A percentile compares a stretch with the other conserved stretches of the same genome.
These are phyloP conservation scores for Geopemphigus sp. DNA, from an alignment of 1,140 invertebrate species.

Conservation along the genomic window DNA sequence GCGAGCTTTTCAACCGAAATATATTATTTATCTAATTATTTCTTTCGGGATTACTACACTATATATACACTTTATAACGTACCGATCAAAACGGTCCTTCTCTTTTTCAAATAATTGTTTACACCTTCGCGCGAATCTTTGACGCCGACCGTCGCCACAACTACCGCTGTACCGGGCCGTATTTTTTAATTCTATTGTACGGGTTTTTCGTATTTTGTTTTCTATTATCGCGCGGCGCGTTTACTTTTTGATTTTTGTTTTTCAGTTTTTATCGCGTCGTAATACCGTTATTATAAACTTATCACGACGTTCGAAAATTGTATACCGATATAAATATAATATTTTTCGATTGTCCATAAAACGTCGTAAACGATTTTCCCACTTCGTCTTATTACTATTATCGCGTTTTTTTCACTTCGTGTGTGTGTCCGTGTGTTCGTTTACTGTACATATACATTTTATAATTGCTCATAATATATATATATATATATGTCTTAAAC, in stretches of 20 bases:
- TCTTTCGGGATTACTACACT: too few relatives aligned
- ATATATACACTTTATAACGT: too few relatives aligned
- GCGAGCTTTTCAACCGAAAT: not conserved
- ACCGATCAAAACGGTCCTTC: too few relatives aligned
- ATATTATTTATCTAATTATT: too few relatives aligned
- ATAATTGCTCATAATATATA: constrained; percentile 39
- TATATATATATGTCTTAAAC: not conserved
- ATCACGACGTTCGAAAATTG: constrained; percentile 3
- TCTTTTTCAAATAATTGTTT: too few relatives aligned
- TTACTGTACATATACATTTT: constrained; percentile 6
- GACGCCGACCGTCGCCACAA: too few relatives aligned
- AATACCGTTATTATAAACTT: too few relatives aligned
- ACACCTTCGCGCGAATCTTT: too few relatives aligned
- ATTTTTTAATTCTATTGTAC: too few relatives aligned
- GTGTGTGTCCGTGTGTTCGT: constrained; percentile 1
- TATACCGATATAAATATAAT: constrained; percentile 24
- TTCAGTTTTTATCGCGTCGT: not conserved
- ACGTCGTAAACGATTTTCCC: not conserved
- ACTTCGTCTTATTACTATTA: not conserved
- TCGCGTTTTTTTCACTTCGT: not conserved
- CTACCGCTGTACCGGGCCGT: too few relatives aligned
- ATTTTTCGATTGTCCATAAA: constrained; percentile 1
- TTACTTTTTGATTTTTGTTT: not conserved
- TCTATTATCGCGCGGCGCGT: not conserved
- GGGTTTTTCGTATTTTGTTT: too few relatives aligned